These are phyloP conservation scores for Limnephilus rhombicus DNA, from an alignment of 2,888 invertebrate genomes.

Conservation along the genomic window DNA sequence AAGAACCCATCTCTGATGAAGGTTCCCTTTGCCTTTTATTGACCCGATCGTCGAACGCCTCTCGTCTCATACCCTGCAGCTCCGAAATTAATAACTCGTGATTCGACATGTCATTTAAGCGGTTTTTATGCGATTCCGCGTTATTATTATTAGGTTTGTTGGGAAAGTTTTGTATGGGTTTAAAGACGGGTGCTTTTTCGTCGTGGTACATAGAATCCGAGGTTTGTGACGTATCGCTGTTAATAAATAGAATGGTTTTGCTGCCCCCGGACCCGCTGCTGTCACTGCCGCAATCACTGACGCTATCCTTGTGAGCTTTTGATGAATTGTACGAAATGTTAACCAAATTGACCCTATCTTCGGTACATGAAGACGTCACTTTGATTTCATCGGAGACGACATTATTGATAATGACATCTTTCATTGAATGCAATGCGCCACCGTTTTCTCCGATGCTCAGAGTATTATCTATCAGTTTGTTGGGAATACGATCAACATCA, in stretches of 20 bases:
- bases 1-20: conserved; percentile 67
- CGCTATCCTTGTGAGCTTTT: conserved; percentile 53
- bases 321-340: conserved; percentile 53
- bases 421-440: background rate
- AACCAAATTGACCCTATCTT: conserved; percentile 56
- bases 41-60: conserved; percentile 66
- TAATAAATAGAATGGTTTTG: conserved; percentile 64
- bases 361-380: conserved; percentile 27
- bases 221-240: conserved; percentile 68
- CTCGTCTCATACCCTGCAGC: conserved; percentile 81
- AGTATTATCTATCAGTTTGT: background rate
- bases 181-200: conserved; percentile 22
- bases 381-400: conserved; percentile 17
- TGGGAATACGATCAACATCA: background rate
- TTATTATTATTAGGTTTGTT: background rate
- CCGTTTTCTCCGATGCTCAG: background rate
- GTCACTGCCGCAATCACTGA: conserved; percentile 63
- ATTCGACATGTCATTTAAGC: conserved; percentile 76
- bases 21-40: conserved; percentile 69
- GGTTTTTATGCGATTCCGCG: conserved; percentile 43
- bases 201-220: conserved; percentile 15
- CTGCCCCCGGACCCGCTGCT: conserved; percentile 59
- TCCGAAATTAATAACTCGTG: conserved; percentile 86
- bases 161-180: conserved; percentile 64
- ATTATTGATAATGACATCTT: background rate